Evolutionary conservation across 2,888 invertebrate genomes (phyloP), one percentile per base, ranked within the genome.

Genomic region (Andrena dorsata): DNA sequence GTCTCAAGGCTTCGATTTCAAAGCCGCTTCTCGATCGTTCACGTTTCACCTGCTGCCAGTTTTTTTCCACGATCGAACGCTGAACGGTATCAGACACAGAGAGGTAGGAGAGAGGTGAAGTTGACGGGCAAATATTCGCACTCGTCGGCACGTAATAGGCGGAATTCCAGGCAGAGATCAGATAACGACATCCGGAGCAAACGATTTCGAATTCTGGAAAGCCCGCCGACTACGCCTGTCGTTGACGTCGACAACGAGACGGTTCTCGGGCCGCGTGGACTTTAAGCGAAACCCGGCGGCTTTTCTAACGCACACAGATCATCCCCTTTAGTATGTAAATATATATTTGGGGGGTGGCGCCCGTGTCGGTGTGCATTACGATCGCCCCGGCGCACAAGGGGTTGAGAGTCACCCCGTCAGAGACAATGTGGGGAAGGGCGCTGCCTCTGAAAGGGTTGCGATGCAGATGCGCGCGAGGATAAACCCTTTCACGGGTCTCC

Each of bases 381-480:
- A 49, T 58, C 75, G 85, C 75, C 47, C 26, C 66, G 87, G 28
- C 82, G 83, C 77, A 13, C 76, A 70, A 87, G 74, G 85, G 83
- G 81, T 87, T 87, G 83, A 83, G 78, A 87, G 74, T 87, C 86
- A 82, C 64, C 83, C 77, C 65, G 79, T 85, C 83, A 80, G 83
- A 82, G 78, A 82, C 85, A 80, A 85, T 78, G 72, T 71, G 64
- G 72, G 26, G 70, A 65, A 70, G 85, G 73, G 76, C 53, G 65
- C 47, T 28, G 64, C 66, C 64, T 73, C 56, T 63, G 53, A 72
- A 79, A 76, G 76, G 60, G 73, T 74, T 47, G 61, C 47, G 60
- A 53, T 32, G 68, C 63, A 73, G 10, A 30, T 2, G 23, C 10
- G 23, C 28, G 6, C 32, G 30, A 13, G 10, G 86, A 71, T 75